phyloP scores from a whole-genome alignment of 2,797 vertebrate genomes.

The Eidolon dupreanum region DNA sequence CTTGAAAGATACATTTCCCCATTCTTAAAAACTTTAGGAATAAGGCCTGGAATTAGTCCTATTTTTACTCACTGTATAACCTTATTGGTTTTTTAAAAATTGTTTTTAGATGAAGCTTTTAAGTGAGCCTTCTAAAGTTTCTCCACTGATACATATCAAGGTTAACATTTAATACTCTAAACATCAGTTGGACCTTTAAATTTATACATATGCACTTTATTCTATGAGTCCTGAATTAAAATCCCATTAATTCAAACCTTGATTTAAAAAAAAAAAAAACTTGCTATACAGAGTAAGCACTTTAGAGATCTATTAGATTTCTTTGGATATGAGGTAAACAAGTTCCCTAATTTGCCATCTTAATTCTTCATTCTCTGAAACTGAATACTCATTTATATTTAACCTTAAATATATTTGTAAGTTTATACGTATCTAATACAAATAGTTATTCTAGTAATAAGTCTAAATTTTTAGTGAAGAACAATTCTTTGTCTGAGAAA shows the following conservation, averaged over 20 bases:
- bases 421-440: background rate
- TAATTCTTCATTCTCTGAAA: slow-evolving; percentile 43
- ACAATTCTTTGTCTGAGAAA: slow-evolving; percentile 71
- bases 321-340: background rate
- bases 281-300: slow-evolving; percentile 4
- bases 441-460: slow-evolving; percentile 5
- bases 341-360: background rate
- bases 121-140: background rate
- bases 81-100: background rate
- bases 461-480: slow-evolving; percentile 61
- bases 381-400: slow-evolving; percentile 11
- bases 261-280: slow-evolving; percentile 14
- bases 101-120: slow-evolving; percentile 39
- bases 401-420: slow-evolving; percentile 31
- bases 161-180: background rate
- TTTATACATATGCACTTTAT: slow-evolving; percentile 35
- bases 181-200: slow-evolving; percentile 8
- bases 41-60: background rate
- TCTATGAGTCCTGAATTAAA: background rate
- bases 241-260: background rate
- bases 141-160: background rate
- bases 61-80: background rate
- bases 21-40: slow-evolving; percentile 34
- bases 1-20: background rate
- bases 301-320: slow-evolving; percentile 21